phyloP scores from a whole-genome alignment of 1,140 invertebrate species.

The Polyergus mexicanus region DNA sequence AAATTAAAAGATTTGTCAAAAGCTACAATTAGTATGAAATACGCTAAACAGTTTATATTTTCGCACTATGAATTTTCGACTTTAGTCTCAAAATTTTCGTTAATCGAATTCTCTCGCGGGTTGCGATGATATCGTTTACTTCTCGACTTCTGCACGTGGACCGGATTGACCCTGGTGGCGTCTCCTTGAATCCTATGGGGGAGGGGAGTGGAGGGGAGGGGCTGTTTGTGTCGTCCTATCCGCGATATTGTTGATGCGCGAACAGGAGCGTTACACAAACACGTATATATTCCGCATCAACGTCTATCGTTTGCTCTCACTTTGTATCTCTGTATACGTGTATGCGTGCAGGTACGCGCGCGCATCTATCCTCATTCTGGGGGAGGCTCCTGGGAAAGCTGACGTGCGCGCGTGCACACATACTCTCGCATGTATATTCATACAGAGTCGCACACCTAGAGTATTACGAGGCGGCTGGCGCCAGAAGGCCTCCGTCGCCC shows the following conservation, averaged over 20 bases:
- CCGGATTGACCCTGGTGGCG: slow-evolving; percentile 75
- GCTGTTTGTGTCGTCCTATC: slow-evolving; percentile 64
- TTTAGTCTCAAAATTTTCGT: too few species aligned
- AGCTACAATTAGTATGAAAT: slow-evolving; percentile 4
- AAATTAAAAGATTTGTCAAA: slow-evolving; percentile 18
- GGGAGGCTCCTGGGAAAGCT: slow-evolving; percentile 43
- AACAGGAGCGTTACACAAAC: slow-evolving; percentile 35
- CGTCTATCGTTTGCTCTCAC: slow-evolving; percentile 6
- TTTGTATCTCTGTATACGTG: not conserved
- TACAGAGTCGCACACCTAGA: slow-evolving; percentile 5
- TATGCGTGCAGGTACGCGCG: not conserved
- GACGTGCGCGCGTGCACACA: slow-evolving; percentile 10
- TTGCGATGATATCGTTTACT: slow-evolving; percentile 62
- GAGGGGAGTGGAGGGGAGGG: not conserved
- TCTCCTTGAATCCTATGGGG: slow-evolving; percentile 68
- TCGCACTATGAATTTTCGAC: slow-evolving; percentile 10
- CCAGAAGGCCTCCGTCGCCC: slow-evolving; percentile 76
- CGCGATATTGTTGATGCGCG: slow-evolving; percentile 76
- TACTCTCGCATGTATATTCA: not conserved
- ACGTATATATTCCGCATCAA: not conserved
- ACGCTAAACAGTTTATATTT: slow-evolving; percentile 38
- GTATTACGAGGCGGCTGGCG: slow-evolving; percentile 67
- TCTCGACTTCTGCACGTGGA: slow-evolving; percentile 47
- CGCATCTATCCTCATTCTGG: slow-evolving; percentile 27
- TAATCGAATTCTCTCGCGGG: slow-evolving; percentile 38